Percentiles rank a stretch among this genome's conserved stretches.
Conservation (phyloP, 2,888 invertebrate species). For the Drosophila mulleri region DNA sequence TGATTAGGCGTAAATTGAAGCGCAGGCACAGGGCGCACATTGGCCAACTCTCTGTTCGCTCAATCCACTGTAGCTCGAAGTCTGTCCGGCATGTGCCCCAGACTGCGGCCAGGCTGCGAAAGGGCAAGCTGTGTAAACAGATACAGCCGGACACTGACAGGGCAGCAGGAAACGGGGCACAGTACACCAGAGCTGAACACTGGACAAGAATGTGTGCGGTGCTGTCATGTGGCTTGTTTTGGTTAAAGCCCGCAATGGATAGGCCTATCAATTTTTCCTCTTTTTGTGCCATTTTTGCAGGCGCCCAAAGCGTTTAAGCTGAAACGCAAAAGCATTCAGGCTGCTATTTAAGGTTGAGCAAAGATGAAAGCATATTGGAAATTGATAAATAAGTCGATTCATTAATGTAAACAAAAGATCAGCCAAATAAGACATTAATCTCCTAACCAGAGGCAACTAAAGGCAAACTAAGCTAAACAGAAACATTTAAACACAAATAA, state of each 20-base stretch:
- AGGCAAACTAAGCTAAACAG: neutral
- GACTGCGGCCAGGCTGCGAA: slow-evolving; percentile 44
- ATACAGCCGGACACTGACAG: slow-evolving; percentile 65
- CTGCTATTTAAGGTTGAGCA: neutral
- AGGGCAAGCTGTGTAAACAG: slow-evolving; percentile 75
- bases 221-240: slow-evolving; percentile 46
- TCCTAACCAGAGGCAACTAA: neutral
- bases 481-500: slow-evolving; percentile 4
- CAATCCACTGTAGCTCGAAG: slow-evolving; percentile 1
- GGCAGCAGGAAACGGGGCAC: slow-evolving; percentile 1
- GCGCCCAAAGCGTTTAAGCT: slow-evolving; percentile 21
- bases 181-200: no score
- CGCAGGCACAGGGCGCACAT: slow-evolving; percentile 43
- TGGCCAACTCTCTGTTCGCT: slow-evolving; percentile 2
- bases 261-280: slow-evolving; percentile 48
- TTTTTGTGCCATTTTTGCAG: neutral
- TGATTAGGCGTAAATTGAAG: slow-evolving; percentile 66
- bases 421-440: slow-evolving; percentile 2
- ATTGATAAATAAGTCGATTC: slow-evolving; percentile 13
- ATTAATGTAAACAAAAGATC: slow-evolving; percentile 3
- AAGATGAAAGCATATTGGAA: slow-evolving; percentile 12
- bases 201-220: slow-evolving; percentile 24
- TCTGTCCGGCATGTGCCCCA: slow-evolving; percentile 9
- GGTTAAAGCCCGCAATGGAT: slow-evolving; percentile 40
- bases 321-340: slow-evolving; percentile 10